Conservation (phyloP, 1,140 invertebrate genomes). For the Glossosoma conforme region DNA sequence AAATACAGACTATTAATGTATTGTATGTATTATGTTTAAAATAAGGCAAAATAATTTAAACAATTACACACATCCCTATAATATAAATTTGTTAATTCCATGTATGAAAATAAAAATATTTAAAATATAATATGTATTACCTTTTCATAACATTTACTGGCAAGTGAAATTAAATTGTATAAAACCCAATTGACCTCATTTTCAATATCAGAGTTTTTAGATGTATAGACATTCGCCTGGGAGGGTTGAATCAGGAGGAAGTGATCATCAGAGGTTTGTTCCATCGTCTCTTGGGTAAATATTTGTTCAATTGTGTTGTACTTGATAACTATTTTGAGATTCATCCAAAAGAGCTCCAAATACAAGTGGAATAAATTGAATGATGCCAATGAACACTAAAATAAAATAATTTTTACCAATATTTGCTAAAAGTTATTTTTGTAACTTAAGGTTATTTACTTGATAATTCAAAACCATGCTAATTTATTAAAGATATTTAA, state of each 20-base stretch:
- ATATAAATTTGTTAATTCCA: not conserved
- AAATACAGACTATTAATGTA: no score
- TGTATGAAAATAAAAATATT: not conserved
- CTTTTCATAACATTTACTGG: slow-evolving; percentile 25
- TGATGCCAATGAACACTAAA: slow-evolving; percentile 25
- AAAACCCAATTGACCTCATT: slow-evolving; percentile 28
- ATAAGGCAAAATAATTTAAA: not conserved
- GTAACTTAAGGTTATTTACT: not conserved
- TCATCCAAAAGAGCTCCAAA: slow-evolving; percentile 25
- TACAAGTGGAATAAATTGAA: slow-evolving; percentile 27
- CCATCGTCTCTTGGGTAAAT: slow-evolving; percentile 10
- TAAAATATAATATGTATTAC: slow-evolving; percentile 16
- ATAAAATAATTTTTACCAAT: slow-evolving; percentile 1
- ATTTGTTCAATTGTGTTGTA: slow-evolving; percentile 14
- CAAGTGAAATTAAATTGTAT: slow-evolving; percentile 26
- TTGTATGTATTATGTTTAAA: not conserved
- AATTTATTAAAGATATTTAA: no score
- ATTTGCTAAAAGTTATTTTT: not conserved
- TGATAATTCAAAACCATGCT: not conserved
- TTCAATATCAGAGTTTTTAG: slow-evolving; percentile 19
- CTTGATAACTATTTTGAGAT: slow-evolving; percentile 15
- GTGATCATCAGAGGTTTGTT: slow-evolving; percentile 13
- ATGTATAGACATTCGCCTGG: slow-evolving; percentile 3
- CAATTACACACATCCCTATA: not conserved
- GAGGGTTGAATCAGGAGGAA: not conserved